Evolutionary conservation across 2,113 vertebrate species (phyloP).

Genomic region (Brevimyrus niger): DNA sequence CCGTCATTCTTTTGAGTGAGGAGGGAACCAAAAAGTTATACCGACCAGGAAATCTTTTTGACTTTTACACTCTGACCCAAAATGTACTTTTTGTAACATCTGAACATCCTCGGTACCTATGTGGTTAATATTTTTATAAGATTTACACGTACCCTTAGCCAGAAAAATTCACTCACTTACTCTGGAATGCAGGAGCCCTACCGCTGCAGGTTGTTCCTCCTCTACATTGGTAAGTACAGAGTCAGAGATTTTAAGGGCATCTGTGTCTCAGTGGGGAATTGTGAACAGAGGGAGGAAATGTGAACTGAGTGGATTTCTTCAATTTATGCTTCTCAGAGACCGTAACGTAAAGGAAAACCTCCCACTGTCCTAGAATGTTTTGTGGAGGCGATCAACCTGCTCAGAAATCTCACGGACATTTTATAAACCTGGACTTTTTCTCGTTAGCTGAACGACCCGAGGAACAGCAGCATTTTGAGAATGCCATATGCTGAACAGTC

Average conservation of each 20-base stretch:
- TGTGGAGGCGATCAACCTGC: neutral
- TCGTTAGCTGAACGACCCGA: neutral
- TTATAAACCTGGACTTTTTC: neutral
- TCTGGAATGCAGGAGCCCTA: neutral
- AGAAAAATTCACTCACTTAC: neutral
- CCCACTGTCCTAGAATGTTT: neutral
- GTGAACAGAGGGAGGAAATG: neutral
- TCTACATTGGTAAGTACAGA: neutral
- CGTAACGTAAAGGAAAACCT: neutral
- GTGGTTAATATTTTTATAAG: neutral
- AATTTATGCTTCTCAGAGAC: neutral
- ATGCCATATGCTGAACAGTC: neutral
- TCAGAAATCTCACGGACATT: neutral
- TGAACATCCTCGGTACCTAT: neutral
- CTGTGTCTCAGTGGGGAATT: neutral
- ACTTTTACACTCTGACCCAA: neutral
- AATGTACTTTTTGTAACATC: neutral
- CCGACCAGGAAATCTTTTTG: neutral
- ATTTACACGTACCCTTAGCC: neutral
- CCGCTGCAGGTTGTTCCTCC: neutral
- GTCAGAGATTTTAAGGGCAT: neutral
- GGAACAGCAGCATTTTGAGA: neutral
- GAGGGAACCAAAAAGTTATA: neutral
- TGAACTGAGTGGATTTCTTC: neutral
- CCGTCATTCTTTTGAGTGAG: neutral